These are phyloP conservation scores for Heliconius ethilla DNA, from an alignment of 2,888 invertebrate species.

Conservation along the genomic window DNA sequence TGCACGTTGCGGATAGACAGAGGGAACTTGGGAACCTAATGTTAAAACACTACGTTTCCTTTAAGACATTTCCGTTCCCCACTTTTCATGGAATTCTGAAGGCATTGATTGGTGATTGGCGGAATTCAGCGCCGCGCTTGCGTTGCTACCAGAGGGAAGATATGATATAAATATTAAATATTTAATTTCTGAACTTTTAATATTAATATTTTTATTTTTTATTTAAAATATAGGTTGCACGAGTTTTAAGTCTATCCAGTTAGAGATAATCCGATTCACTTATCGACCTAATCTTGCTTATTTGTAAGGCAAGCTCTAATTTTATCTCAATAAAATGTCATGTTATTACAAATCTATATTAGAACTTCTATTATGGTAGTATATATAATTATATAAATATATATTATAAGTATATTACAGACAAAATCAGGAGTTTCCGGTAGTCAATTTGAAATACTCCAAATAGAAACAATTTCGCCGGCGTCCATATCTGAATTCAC, in stretches of 20 bases:
- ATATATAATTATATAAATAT: background rate
- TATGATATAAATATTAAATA: too few relatives aligned
- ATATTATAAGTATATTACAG: background rate
- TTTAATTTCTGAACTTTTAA: background rate
- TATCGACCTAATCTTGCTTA: background rate
- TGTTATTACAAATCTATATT: background rate
- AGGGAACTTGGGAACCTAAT: too few relatives aligned
- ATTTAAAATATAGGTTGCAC: background rate
- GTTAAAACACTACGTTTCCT: too few relatives aligned
- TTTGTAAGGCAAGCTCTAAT: background rate
- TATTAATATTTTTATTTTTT: background rate
- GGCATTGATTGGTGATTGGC: too few relatives aligned
- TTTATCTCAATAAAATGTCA: background rate
- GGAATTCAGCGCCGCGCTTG: too few relatives aligned
- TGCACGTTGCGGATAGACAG: too few relatives aligned
- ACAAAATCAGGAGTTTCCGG: too few relatives aligned
- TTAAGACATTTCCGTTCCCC: too few relatives aligned
- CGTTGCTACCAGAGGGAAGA: too few relatives aligned
- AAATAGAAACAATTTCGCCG: slow-evolving; percentile 15
- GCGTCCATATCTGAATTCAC: slow-evolving; percentile 19
- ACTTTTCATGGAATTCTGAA: too few relatives aligned
- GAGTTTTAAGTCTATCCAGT: background rate
- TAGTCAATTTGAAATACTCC: background rate
- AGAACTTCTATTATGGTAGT: background rate
- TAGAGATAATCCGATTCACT: background rate